Evolutionary conservation across 2,113 vertebrate genomes (phyloP), one percentile per base, ranked within the genome.

Genomic region (Psittacula cyanocephala): DNA sequence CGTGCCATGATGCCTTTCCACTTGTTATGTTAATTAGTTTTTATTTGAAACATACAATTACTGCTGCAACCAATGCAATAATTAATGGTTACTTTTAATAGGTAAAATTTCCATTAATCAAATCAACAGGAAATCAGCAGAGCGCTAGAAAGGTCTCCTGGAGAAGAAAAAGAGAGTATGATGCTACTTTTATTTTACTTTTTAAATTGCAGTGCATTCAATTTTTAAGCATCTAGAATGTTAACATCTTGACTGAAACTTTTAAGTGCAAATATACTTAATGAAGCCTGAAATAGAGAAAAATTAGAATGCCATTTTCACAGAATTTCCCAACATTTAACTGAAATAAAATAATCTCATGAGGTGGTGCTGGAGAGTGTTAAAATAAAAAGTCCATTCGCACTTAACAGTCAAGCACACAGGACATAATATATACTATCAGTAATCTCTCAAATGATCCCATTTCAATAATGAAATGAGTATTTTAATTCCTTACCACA

Each of bases 1-100:
- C 69, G 95, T 91, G 93, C 83, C 43, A 33, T 76, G 71, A 95
- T 95, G 86, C 91, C 97, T 97, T 97, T 97, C 81, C 96, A 97
- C 85, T 97, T 97, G 96, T 49, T 97, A 97, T 94, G 96, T 93
- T 96, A 97, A 98, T 97, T 95, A 86, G 46, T 69, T 93, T 96
- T 97, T 95, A 96, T 94, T 97, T 97, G 96, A 98, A 98, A 97
- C 76, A 91, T 81, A 88, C 96, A 97, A 98, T 97, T 97, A 98
- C 96, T 93, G 92, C 72, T 91, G 84, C 91, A 97, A 95, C 69
- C 70, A 96, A 96, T 59, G 76, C 94, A 97, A 95, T 97, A 97
- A 98, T 97, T 98, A 98, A 97, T 96, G 81, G 81, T 83, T 96
- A 97, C 86, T 96, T 98, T 97, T 93, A 96, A 92, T 82, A 93